Evolutionary conservation across 2,888 invertebrate genomes (phyloP).

Genomic region (Serripes groenlandicus): DNA sequence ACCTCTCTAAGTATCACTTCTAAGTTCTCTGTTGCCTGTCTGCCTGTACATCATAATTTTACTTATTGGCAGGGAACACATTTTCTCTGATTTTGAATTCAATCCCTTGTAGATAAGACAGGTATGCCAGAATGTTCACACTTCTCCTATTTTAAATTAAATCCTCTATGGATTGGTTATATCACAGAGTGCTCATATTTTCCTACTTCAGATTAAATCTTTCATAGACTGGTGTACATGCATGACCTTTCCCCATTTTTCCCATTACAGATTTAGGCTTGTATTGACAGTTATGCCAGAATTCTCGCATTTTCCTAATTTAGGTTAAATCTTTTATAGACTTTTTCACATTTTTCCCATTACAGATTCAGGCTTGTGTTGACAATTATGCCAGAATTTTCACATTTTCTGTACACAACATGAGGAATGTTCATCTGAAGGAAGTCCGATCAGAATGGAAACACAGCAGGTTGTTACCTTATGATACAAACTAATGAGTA

Average conservation of each 20-base stretch:
- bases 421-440: conserved; percentile 96
- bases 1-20: no score
- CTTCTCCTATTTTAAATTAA: not conserved
- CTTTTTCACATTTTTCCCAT: no score
- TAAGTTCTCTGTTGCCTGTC: no score
- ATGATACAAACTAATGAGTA: no score
- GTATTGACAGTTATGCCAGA: conserved; percentile 87
- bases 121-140: not conserved
- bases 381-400: conserved; percentile 95
- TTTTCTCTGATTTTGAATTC: not conserved
- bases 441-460: conserved; percentile 95
- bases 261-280: conserved; percentile 89
- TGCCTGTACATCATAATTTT: no score
- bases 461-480: conserved; percentile 92
- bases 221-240: not conserved
- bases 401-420: conserved; percentile 95
- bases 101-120: not conserved
- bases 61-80: no score
- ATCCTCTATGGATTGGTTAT: not conserved
- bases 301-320: not conserved
- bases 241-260: no score
- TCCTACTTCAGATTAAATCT: not conserved
- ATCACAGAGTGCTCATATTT: not conserved
- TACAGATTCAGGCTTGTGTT: conserved; percentile 91
- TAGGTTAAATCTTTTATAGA: no score